Base-by-base conservation (phyloP, 2,113 vertebrate genomes). In the Tachycineta bicolor region DNA sequence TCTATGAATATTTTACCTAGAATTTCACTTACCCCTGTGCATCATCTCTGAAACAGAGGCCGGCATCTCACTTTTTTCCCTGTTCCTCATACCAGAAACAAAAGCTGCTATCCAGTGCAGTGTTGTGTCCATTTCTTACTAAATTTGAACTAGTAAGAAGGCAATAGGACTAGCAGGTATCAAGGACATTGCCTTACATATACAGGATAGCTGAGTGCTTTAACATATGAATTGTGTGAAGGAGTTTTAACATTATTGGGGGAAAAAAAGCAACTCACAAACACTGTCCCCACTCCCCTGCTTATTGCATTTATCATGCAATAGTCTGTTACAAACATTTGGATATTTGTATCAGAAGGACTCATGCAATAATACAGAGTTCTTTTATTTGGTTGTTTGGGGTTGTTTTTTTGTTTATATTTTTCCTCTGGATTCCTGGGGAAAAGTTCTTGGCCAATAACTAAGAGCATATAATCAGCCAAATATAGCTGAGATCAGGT, bases 261-360 rank as follows among this genome's bases (percentile, higher is more conserved):
- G 4, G 31, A 50, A 59, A 47, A 59, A 2, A 2, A 0, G 4
- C 5, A 39, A 52, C 28, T 17, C 5, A 16, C 24, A 26, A 13
- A 18, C 23, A 17, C 22, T 12, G 0, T n/a, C 19, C 6, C 3
- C 29, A 4, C 3, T 3, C 1, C 15, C 4, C 7, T 25, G 1
- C 3, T 41, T 59, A 28, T 56, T 59, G 8, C 11, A 19, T 4
- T 43, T 14, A 10, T 56, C 46, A 49, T 58, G 12, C 23, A 34
- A 9, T 9, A 62, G 31, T 24, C 24, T 65, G 15, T 8, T 62
- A 58, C 8, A 58, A 83, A 52, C 1, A 1, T 28, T n/a, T 67
- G 29, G 10, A 23, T n/a, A 63, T 60, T 59, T 41, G 5, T 7
- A 64, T 52, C 19, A 59, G 46, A 62, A 71, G 3, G 11, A 62